A percentile compares a stretch with the other conserved stretches of the same genome.
These are phyloP conservation scores for Circaetus cinerascens DNA, from an alignment of 2,113 vertebrate species.

Conservation along the genomic window DNA sequence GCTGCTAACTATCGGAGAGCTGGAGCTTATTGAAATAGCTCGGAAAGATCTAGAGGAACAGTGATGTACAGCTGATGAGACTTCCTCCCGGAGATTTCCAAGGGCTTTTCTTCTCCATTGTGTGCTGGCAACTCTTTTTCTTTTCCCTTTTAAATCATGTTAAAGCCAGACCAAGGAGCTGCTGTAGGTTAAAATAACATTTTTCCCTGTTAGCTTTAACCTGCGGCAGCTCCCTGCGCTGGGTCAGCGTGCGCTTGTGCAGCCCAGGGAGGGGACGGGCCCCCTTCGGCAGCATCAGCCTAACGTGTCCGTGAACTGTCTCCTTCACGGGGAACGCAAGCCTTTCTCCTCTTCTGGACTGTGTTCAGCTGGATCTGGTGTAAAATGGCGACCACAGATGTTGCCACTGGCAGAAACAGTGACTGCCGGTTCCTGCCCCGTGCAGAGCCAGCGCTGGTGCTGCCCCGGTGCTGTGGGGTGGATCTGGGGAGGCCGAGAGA, in stretches of 20 bases:
- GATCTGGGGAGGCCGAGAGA: background rate
- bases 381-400: background rate
- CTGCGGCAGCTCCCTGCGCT: background rate
- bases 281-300: background rate
- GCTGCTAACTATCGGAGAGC: background rate
- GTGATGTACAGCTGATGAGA: background rate
- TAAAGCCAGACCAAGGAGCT: background rate
- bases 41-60: background rate
- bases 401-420: accelerated
- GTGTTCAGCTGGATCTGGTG: background rate
- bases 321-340: accelerated
- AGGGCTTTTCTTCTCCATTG: background rate
- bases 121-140: background rate
- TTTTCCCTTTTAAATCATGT: background rate
- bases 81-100: background rate
- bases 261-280: background rate
- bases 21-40: background rate
- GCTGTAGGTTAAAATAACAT: background rate
- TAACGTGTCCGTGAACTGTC: accelerated
- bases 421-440: accelerated
- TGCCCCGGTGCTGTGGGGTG: accelerated
- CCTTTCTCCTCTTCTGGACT: background rate
- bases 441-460: accelerated
- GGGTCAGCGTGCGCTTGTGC: accelerated
- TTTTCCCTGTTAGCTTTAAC: background rate